Evolutionary conservation across 2,888 invertebrate genomes (phyloP).

Genomic region (Cistogaster globosa): DNA sequence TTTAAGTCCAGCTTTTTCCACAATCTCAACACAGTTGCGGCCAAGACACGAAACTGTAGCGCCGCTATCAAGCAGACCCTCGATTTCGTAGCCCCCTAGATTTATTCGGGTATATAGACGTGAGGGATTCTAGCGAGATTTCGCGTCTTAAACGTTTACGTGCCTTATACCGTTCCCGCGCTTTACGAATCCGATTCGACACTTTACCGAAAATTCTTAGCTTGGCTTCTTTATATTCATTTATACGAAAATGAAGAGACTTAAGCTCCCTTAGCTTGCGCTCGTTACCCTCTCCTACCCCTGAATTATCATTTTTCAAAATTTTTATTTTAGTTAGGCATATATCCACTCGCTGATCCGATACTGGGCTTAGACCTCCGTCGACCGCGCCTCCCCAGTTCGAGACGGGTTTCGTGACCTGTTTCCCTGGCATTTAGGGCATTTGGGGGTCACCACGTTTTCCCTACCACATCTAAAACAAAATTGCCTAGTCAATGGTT

Average conservation of each 20-base stretch:
- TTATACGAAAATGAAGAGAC: neutral
- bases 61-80: too few relatives aligned
- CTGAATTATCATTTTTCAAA: neutral
- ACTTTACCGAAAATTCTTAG: neutral
- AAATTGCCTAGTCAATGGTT: neutral
- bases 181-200: neutral
- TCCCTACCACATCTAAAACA: neutral
- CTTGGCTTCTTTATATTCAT: neutral
- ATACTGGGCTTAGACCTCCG: neutral
- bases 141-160: neutral
- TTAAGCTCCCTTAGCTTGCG: neutral
- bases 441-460: neutral
- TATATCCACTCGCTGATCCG: neutral
- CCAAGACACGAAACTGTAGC: too few relatives aligned
- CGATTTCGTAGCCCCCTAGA: too few relatives aligned
- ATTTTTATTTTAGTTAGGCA: neutral
- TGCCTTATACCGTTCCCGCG: neutral
- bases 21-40: too few relatives aligned
- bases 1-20: too few relatives aligned
- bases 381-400: neutral
- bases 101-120: too few relatives aligned
- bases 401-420: neutral
- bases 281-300: too few relatives aligned
- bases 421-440: constrained; percentile 15
- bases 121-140: too few relatives aligned